Base-by-base conservation (phyloP, 2,113 vertebrate species). In the Eretmochelys imbricata region DNA sequence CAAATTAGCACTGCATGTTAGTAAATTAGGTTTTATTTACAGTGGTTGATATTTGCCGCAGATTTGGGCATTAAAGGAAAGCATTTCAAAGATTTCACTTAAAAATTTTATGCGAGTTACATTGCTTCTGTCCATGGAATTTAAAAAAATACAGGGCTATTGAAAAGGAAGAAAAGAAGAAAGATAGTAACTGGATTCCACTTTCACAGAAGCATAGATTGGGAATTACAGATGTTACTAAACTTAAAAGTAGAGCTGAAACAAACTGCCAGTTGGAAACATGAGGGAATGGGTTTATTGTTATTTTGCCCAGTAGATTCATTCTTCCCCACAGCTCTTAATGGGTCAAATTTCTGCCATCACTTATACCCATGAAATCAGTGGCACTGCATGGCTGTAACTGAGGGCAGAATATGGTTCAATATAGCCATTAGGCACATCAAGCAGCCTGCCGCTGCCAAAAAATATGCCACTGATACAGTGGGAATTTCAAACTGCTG, bases 1-100 rank as follows among this genome's bases (percentile, higher is more conserved):
- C 97, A 98, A 98, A 98, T 98, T 98, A 98, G 94, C 96, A 87
- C 97, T 96, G 90, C 95, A 89, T 97, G 96, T 98, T 98, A 98
- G 97, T 93, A 98, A 98, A 97, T 98, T 95, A 97, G 91, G 93
- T 92, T 97, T 97, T 89, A 49, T 93, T 95, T 94, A 96, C 96
- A 97, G 94, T 96, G 93, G 93, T 94, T 94, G 95, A 95, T 95
- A 96, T 95, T 96, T 95, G 93, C 92, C 75, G 84, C 95, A 89
- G 91, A 75, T 96, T 96, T 50, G 51, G 89, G 89, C 84, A 24
- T 85, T 95, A 83, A 90, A 89, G 89, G 82, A 81, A 80, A 95
- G 87, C 84, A 25, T 87, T 95, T 97, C 93, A 65, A 25, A 62
- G 90, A 88, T 97, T 97, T 96, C 90, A n/a, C 87, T 94, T 95